Percentiles rank a stretch among this genome's conserved stretches.
Evolutionary conservation across 53 echinoderm and acorn worm species (phyloP).

Genomic region (Stichopus horrens): DNA sequence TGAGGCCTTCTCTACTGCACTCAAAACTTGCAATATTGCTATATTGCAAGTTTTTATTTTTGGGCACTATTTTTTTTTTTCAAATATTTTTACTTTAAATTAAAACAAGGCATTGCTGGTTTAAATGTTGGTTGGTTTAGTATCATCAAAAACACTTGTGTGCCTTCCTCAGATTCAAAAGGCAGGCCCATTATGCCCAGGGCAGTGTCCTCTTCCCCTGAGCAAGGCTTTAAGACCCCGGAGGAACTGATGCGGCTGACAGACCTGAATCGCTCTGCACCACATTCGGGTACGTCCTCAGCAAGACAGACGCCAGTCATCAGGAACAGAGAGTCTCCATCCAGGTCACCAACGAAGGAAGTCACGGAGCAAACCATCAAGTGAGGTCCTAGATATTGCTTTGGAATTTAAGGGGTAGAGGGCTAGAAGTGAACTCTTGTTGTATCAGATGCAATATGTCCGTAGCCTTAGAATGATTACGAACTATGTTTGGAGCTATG

Average conservation of each 20-base stretch:
- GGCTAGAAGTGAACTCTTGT: too few species aligned
- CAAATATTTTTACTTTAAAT: too few species aligned
- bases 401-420: too few species aligned
- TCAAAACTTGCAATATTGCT: too few species aligned
- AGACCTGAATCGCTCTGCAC: conserved; percentile 14
- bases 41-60: background rate
- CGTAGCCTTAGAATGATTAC: too few species aligned
- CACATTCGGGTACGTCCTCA: conserved; percentile 25
- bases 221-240: conserved; percentile 50
- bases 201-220: conserved; percentile 54
- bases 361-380: conserved; percentile 46
- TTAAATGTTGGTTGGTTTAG: background rate
- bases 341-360: conserved; percentile 39
- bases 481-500: too few species aligned
- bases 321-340: conserved; percentile 4
- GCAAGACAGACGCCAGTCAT: conserved; percentile 27
- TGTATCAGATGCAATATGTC: too few species aligned
- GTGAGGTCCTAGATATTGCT: conserved; percentile 40
- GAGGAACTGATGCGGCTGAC: conserved; percentile 30
- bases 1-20: too few species aligned
- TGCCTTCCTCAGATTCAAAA: conserved; percentile 47
- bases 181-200: conserved; percentile 54
- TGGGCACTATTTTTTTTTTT: too few species aligned
- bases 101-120: too few species aligned
- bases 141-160: background rate